These are phyloP conservation scores for Geococcyx californianus DNA, from an alignment of 2,113 vertebrate genomes.

Conservation along the genomic window DNA sequence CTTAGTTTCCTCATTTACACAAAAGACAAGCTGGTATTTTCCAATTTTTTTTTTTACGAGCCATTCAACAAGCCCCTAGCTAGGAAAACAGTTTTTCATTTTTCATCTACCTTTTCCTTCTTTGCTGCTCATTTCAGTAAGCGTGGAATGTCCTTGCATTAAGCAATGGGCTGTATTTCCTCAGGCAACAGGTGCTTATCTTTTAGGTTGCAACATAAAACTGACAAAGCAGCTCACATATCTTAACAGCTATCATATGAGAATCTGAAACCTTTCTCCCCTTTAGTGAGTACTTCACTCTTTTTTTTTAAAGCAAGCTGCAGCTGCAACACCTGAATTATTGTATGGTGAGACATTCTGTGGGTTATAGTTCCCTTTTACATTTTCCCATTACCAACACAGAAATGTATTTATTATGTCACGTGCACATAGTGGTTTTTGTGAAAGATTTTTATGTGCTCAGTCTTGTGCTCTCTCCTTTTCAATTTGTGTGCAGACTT, in stretches of 20 bases:
- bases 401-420: background rate
- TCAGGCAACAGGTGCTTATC: slow-evolving; percentile 72
- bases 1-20: background rate
- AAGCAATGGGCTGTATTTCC: slow-evolving; percentile 65
- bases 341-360: background rate
- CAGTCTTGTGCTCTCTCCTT: background rate
- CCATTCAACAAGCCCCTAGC: background rate
- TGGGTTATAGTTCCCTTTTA: background rate
- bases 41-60: background rate
- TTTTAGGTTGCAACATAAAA: slow-evolving; percentile 34
- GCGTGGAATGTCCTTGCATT: slow-evolving; percentile 22
- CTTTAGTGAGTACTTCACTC: slow-evolving; percentile 5
- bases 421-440: background rate
- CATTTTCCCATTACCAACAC: background rate
- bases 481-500: background rate
- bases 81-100: slow-evolving; percentile 10
- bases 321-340: slow-evolving; percentile 38
- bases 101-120: slow-evolving; percentile 50
- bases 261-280: slow-evolving; percentile 53
- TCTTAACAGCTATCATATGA: slow-evolving; percentile 40
- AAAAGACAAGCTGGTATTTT: background rate
- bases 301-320: slow-evolving; percentile 44
- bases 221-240: slow-evolving; percentile 49
- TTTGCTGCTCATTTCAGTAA: slow-evolving; percentile 18
- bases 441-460: background rate